Evolutionary conservation across 2,113 vertebrate species (phyloP).

Genomic region (Thomomys bottae): DNA sequence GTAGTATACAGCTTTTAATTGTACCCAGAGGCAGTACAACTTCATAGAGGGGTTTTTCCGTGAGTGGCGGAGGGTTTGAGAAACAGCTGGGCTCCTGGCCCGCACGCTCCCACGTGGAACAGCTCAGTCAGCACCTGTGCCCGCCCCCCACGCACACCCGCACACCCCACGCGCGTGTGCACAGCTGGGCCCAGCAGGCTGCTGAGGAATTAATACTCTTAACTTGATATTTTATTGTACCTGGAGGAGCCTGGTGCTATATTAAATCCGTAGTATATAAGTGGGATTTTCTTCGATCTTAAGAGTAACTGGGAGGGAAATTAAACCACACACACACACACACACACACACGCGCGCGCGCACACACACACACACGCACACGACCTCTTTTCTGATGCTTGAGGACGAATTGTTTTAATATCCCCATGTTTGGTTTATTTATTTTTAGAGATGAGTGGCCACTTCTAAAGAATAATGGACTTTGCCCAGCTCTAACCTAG

Average conservation of each 20-base stretch:
- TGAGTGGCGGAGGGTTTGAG: constrained; percentile 84
- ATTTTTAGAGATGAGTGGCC: constrained; percentile 84
- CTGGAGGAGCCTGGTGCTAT: constrained; percentile 87
- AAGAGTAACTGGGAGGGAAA: constrained; percentile 76
- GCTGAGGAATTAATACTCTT: constrained; percentile 89
- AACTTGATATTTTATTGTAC: constrained; percentile 88
- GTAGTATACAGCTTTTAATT: constrained; percentile 88
- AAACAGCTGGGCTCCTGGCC: constrained; percentile 87
- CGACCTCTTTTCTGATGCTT: constrained; percentile 81
- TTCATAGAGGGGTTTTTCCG: constrained; percentile 85
- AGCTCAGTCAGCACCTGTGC: constrained; percentile 86
- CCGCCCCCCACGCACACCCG: constrained; percentile 65
- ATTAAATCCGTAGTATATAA: constrained; percentile 86
- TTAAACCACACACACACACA: constrained; percentile 46
- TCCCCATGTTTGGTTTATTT: constrained; percentile 90
- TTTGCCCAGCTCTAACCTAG: constrained; percentile 78
- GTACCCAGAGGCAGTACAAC: constrained; percentile 88
- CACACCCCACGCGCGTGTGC: constrained; percentile 38
- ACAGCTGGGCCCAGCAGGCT: constrained; percentile 88
- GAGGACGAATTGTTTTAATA: constrained; percentile 92
- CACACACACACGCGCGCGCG: background rate
- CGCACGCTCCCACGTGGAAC: constrained; percentile 79
- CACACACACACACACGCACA: background rate
- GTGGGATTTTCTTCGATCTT: constrained; percentile 84
- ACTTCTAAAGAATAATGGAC: constrained; percentile 84